Conservation (phyloP, 2,888 invertebrate genomes). For the Hydropsyche betteni region DNA sequence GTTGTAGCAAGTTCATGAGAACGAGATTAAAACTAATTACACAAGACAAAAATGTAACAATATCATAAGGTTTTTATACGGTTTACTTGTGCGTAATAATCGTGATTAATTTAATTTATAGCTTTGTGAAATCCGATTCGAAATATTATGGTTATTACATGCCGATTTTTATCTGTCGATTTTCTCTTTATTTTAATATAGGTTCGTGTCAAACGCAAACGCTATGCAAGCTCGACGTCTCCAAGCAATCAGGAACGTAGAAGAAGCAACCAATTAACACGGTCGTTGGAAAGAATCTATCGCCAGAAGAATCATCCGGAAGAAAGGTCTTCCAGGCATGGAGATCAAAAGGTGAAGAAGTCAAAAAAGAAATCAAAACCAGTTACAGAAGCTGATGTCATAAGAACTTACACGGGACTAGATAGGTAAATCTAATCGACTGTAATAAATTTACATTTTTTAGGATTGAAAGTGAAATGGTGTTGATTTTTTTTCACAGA, state of each 20-base stretch:
- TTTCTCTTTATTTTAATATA: slow-evolving; percentile 37
- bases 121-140: neutral
- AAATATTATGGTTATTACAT: neutral
- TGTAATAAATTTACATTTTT: neutral
- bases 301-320: slow-evolving; percentile 57
- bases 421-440: slow-evolving; percentile 60
- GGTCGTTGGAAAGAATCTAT: slow-evolving; percentile 65
- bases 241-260: slow-evolving; percentile 54
- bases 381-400: slow-evolving; percentile 66
- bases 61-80: too few species aligned
- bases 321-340: slow-evolving; percentile 48
- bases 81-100: too few species aligned
- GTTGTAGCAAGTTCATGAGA: slow-evolving; percentile 19
- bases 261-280: slow-evolving; percentile 62
- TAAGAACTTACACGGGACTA: slow-evolving; percentile 69
- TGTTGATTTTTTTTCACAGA: slow-evolving; percentile 54
- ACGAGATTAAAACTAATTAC: neutral
- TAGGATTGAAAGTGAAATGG: slow-evolving; percentile 45
- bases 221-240: slow-evolving; percentile 53
- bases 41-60: too few species aligned
- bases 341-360: slow-evolving; percentile 48
- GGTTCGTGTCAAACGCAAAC: slow-evolving; percentile 59
- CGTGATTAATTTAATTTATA: too few species aligned
- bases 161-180: slow-evolving; percentile 14
- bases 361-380: slow-evolving; percentile 55